These are phyloP conservation scores for Drosophila colorata DNA, from an alignment of 2,888 invertebrate genomes.

Conservation along the genomic window DNA sequence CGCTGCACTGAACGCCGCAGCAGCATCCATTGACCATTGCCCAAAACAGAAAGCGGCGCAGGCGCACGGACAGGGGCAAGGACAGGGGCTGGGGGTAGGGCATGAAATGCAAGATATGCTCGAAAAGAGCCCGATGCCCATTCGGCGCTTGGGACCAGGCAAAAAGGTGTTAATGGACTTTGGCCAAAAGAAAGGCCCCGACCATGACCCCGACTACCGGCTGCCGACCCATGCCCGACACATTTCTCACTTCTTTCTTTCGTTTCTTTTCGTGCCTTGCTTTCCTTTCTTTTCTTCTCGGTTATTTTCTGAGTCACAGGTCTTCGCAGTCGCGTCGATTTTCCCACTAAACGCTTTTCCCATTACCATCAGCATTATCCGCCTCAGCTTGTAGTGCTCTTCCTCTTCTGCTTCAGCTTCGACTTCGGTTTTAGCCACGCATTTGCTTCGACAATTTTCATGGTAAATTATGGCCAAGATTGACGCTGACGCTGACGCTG, in stretches of 20 bases:
- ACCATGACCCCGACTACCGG: conserved; percentile 45
- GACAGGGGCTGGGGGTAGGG: conserved; percentile 7
- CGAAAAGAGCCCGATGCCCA: conserved; percentile 24
- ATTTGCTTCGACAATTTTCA: conserved; percentile 54
- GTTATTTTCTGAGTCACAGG: conserved; percentile 15
- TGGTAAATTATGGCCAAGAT: conserved; percentile 64
- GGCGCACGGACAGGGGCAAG: neutral
- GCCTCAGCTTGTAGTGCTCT: conserved; percentile 2
- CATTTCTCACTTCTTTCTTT: conserved; percentile 50
- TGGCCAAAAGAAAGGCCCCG: conserved; percentile 58
- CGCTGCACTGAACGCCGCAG: conserved; percentile 46
- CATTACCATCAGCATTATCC: conserved; percentile 48
- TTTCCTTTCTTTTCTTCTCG: neutral
- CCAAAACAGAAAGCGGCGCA: conserved; percentile 39
- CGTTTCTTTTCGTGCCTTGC: conserved; percentile 2
- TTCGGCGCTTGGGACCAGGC: conserved; percentile 3
- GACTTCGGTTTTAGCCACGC: conserved; percentile 47
- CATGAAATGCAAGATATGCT: conserved; percentile 36
- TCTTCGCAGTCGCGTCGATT: conserved; percentile 24
- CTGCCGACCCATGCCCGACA: conserved; percentile 25
- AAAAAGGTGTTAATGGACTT: conserved; percentile 77
- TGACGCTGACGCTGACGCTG: conserved; percentile 51
- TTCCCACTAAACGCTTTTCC: conserved; percentile 49
- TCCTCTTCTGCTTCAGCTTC: neutral
- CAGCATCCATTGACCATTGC: conserved; percentile 38